Evolutionary conservation across 1,140 invertebrate species (phyloP).

Genomic region (Cataglyphis hispanica): DNA sequence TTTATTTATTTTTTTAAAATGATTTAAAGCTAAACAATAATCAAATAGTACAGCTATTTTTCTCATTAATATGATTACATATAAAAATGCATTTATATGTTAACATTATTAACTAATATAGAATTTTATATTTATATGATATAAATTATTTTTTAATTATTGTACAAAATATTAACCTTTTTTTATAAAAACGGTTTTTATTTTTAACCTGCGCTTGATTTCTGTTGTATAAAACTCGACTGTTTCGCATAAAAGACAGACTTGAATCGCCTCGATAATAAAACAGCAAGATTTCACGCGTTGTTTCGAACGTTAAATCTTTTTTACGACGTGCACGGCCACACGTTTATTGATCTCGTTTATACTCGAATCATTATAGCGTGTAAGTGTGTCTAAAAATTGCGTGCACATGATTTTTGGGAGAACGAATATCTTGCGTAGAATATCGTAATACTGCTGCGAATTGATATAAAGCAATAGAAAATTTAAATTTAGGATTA

Average conservation of each 20-base stretch:
- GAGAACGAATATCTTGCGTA: neutral
- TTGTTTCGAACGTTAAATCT: constrained; percentile 43
- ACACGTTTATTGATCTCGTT: neutral
- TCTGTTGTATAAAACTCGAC: neutral
- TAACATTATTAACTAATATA: too few species aligned
- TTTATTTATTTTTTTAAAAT: too few species aligned
- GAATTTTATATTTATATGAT: too few species aligned
- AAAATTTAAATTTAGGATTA: constrained; percentile 1
- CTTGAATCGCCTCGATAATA: constrained; percentile 51
- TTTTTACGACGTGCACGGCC: constrained; percentile 27
- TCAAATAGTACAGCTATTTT: too few species aligned
- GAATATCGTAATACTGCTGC: neutral
- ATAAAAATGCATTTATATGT: too few species aligned
- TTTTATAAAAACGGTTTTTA: neutral
- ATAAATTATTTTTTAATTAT: too few species aligned
- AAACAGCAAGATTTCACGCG: constrained; percentile 44
- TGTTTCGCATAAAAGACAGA: constrained; percentile 44
- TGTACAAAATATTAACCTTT: neutral
- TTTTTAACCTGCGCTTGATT: neutral
- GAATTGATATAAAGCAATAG: neutral
- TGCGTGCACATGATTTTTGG: neutral
- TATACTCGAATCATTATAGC: neutral
- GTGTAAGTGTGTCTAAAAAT: neutral
- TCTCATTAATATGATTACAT: too few species aligned
- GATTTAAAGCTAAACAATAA: too few species aligned